Conservation (phyloP, 2,888 invertebrate genomes). For the Blastobasis lacticolella region DNA sequence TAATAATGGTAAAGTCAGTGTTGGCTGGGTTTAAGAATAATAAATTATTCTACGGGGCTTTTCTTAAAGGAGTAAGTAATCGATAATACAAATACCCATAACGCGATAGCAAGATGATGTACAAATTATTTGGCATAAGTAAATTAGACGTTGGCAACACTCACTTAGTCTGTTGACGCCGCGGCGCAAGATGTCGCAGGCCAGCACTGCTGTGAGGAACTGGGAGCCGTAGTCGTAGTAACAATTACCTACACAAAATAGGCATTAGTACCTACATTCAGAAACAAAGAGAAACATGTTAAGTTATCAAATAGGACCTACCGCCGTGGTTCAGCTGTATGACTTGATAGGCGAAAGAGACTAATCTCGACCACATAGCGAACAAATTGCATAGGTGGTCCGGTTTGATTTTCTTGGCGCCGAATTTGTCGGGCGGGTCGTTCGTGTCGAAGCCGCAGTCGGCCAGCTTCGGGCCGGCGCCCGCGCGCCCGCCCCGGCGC, state of each 20-base stretch:
- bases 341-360: slow-evolving; percentile 55
- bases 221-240: slow-evolving; percentile 60
- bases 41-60: no score
- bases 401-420: no score
- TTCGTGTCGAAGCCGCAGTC: slow-evolving; percentile 4
- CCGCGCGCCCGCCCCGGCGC: slow-evolving; percentile 4
- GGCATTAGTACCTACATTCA: background rate
- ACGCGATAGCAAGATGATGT: background rate
- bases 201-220: slow-evolving; percentile 52
- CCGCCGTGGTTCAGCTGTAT: slow-evolving; percentile 51
- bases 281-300: slow-evolving; percentile 39
- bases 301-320: slow-evolving; percentile 26
- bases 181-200: slow-evolving; percentile 53
- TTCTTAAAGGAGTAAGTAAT: background rate
- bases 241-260: slow-evolving; percentile 47
- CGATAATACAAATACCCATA: background rate
- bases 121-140: no score
- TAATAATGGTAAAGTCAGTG: no score
- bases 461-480: slow-evolving; percentile 12
- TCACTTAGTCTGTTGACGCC: slow-evolving; percentile 57
- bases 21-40: no score
- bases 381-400: no score
- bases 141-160: slow-evolving; percentile 16
- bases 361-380: slow-evolving; percentile 50
- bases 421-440: no score